phyloP scores from a whole-genome alignment of 2,888 invertebrate genomes.

The Dicyrtoma fusca region DNA sequence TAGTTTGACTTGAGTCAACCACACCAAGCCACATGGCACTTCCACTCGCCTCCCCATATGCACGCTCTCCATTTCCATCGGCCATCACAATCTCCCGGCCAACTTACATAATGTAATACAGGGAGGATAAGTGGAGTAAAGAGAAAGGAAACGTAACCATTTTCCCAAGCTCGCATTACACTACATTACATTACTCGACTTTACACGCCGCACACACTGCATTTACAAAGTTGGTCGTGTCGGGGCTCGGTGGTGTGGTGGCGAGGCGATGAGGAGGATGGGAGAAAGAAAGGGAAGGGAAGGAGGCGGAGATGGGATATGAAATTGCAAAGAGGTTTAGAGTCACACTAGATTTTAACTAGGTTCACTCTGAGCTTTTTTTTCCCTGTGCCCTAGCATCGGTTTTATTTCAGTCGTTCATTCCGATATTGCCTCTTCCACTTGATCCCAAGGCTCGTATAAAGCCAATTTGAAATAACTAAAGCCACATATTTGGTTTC shows the following conservation, averaged over 20 bases:
- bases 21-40: no score
- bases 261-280: background rate
- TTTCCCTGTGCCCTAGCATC: background rate
- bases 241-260: background rate
- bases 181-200: slow-evolving; percentile 24
- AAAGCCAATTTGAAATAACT: slow-evolving; percentile 38
- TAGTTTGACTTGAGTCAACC: slow-evolving; percentile 5
- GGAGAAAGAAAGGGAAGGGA: no score
- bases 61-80: no score
- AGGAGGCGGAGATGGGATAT: no score
- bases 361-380: background rate
- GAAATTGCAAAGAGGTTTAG: background rate
- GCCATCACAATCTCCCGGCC: background rate
- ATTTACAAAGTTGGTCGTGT: background rate
- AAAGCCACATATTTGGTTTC: slow-evolving; percentile 31
- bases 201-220: background rate
- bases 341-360: background rate
- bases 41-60: no score
- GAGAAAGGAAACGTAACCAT: slow-evolving; percentile 13
- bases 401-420: slow-evolving; percentile 27
- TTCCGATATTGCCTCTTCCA: slow-evolving; percentile 26
- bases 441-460: slow-evolving; percentile 36
- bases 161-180: slow-evolving; percentile 26
- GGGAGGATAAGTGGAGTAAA: slow-evolving; percentile 4
- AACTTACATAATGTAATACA: background rate